Percentiles rank a stretch among this genome's conserved stretches.
These are phyloP conservation scores for Halichoeres trimaculatus DNA, from an alignment of 2,113 vertebrate species.

Conservation along the genomic window DNA sequence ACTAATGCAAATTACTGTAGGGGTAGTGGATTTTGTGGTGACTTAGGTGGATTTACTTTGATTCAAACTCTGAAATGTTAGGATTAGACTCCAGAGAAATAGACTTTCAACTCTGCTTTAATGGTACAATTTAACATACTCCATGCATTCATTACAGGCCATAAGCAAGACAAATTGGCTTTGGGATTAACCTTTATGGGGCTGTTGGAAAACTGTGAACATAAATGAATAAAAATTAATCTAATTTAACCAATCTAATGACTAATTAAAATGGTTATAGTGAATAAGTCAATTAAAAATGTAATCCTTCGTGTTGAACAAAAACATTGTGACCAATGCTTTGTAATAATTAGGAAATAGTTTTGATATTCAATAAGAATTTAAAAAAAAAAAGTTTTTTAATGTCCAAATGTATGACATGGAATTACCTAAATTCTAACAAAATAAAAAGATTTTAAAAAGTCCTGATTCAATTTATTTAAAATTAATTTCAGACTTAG, in stretches of 20 bases:
- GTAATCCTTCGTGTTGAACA: too few relatives aligned
- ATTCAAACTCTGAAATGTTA: slow-evolving; percentile 36
- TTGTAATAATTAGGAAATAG: too few relatives aligned
- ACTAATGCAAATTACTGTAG: slow-evolving; percentile 45
- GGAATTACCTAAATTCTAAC: too few relatives aligned
- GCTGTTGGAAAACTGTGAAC: neutral
- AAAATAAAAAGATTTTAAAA: too few relatives aligned
- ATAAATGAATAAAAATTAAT: neutral
- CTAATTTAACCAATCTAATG: too few relatives aligned
- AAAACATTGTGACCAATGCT: too few relatives aligned
- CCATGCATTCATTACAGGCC: neutral
- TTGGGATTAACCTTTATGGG: neutral
- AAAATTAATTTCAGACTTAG: too few relatives aligned
- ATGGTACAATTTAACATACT: slow-evolving; percentile 10
- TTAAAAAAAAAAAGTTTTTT: too few relatives aligned
- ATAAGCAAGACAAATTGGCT: neutral
- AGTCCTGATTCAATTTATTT: too few relatives aligned
- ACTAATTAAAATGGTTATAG: neutral
- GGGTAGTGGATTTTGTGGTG: slow-evolving; percentile 18
- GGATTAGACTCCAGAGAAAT: slow-evolving; percentile 24
- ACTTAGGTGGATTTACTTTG: slow-evolving; percentile 22
- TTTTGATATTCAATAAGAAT: too few relatives aligned
- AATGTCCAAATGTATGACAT: too few relatives aligned
- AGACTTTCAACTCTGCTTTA: slow-evolving; percentile 19
- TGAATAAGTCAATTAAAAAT: too few relatives aligned